Base-by-base conservation (phyloP, 2,888 invertebrate species). In the Geophilus truncorum region DNA sequence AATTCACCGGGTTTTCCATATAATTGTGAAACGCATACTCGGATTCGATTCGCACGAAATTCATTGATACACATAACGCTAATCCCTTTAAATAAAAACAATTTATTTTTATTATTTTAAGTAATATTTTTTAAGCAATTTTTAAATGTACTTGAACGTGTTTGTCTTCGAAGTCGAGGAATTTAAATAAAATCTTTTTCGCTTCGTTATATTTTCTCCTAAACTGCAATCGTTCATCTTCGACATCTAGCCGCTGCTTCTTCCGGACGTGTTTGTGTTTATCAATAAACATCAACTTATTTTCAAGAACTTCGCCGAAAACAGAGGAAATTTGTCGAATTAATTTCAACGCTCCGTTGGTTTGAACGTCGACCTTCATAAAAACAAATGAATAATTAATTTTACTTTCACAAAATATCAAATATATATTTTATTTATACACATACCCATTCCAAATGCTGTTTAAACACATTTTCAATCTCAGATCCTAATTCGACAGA, bases 1-100 rank as follows among this genome's bases (percentile, higher is more conserved):
- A 92, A 85, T 89, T 90, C 84, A 90, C 90, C 10, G 90, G 89
- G 21, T 88, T 87, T 6, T 86, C 85, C 1, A 86, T 84, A 3
- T 87, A 86, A 84, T n/a, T n/a, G n/a, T 91, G 91, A 40, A 93
- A 84, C 0, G 93, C 92, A 85, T 90, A 88, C 85, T 90, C 91
- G 9, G 93, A 93, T 87, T 95, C 94, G 80, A 90, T 90, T 70
- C 91, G 90, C 84, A 95, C 88, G 81, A 94, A 87, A 85, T 92
- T 92, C 90, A 94, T 91, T 78, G 92, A 90, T 0, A 93, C 92
- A 1, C 92, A 90, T 3, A 95, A 87, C 0, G 93, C 92, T 87
- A 91, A 91, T 6, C 89, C 87, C 78, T 87, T n/a, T n/a, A n/a
- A n/a, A n/a, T n/a, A n/a, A n/a, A 89, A 12, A 91, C 89, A 79